Percentiles rank a stretch among this genome's conserved stretches.
Conservation (phyloP, 2,888 invertebrate genomes). For the Phragmatobia fuliginosa region DNA sequence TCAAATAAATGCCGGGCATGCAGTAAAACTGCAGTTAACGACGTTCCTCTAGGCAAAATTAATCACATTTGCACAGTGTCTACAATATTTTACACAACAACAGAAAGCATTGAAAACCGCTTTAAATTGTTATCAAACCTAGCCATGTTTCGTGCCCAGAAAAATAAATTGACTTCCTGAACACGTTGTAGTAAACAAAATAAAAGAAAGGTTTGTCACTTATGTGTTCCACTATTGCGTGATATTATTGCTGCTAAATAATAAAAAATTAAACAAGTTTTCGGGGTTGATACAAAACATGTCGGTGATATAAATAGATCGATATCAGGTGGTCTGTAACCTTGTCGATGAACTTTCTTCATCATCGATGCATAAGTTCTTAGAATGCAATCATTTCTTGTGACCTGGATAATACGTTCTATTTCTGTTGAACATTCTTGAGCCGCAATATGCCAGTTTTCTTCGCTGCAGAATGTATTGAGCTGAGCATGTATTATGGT, state of each 20-base stretch:
- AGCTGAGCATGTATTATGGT: slow-evolving; percentile 22
- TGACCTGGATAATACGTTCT: slow-evolving; percentile 62
- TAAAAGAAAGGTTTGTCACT: slow-evolving; percentile 18
- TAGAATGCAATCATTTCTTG: slow-evolving; percentile 59
- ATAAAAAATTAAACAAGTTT: slow-evolving; percentile 41
- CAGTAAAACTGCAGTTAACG: no score
- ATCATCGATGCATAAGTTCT: slow-evolving; percentile 67
- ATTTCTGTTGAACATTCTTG: slow-evolving; percentile 57
- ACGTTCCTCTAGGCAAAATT: no score
- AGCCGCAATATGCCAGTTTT: slow-evolving; percentile 33
- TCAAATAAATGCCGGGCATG: no score
- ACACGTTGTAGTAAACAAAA: slow-evolving; percentile 21
- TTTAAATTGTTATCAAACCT: not conserved
- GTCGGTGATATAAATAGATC: slow-evolving; percentile 8
- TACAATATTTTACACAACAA: not conserved
- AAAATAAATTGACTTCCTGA: not conserved
- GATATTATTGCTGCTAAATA: slow-evolving; percentile 26
- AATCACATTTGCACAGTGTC: not conserved
- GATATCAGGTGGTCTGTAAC: slow-evolving; percentile 27
- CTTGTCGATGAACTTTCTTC: slow-evolving; percentile 38
- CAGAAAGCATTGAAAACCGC: not conserved
- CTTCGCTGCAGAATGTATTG: slow-evolving; percentile 48
- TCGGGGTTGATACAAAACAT: slow-evolving; percentile 26
- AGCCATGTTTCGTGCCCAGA: not conserved
- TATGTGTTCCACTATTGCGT: slow-evolving; percentile 25